These are phyloP conservation scores for Xestia rhomboidea DNA, from an alignment of 2,888 invertebrate genomes.

Conservation along the genomic window DNA sequence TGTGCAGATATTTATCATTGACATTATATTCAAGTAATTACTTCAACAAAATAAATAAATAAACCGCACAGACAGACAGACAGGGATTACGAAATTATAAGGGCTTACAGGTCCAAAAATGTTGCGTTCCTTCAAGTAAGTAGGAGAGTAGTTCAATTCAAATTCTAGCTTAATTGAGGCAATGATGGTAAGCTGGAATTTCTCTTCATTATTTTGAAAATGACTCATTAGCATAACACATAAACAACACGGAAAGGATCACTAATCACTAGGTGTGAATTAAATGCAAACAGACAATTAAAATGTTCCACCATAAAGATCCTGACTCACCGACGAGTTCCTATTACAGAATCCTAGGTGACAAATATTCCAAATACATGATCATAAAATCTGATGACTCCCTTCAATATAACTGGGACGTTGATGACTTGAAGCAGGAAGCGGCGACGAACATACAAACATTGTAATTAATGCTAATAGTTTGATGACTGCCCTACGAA, in stretches of 20 bases:
- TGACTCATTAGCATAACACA: neutral
- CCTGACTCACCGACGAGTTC: slow-evolving; percentile 15
- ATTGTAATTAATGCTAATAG: slow-evolving; percentile 84
- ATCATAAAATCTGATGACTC: slow-evolving; percentile 51
- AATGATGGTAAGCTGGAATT: neutral
- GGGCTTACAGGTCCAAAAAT: neutral
- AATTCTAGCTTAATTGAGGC: neutral
- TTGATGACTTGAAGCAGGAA: slow-evolving; percentile 76
- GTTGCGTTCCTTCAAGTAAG: neutral
- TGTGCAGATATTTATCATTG: too few relatives aligned
- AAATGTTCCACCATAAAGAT: neutral
- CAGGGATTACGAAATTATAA: neutral
- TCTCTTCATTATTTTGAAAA: neutral
- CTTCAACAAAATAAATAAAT: neutral
- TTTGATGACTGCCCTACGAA: slow-evolving; percentile 63
- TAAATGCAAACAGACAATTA: slow-evolving; percentile 17
- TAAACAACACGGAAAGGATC: neutral
- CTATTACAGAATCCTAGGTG: slow-evolving; percentile 15
- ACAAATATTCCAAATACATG: slow-evolving; percentile 30
- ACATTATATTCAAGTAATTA: too few relatives aligned
- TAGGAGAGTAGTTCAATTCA: neutral
- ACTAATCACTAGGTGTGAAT: slow-evolving; percentile 44
- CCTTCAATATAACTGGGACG: slow-evolving; percentile 45
- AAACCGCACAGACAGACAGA: too few relatives aligned
- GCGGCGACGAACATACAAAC: slow-evolving; percentile 80